These are phyloP conservation scores for Apodemia zela DNA, from an alignment of 2,888 invertebrate species.

Conservation along the genomic window DNA sequence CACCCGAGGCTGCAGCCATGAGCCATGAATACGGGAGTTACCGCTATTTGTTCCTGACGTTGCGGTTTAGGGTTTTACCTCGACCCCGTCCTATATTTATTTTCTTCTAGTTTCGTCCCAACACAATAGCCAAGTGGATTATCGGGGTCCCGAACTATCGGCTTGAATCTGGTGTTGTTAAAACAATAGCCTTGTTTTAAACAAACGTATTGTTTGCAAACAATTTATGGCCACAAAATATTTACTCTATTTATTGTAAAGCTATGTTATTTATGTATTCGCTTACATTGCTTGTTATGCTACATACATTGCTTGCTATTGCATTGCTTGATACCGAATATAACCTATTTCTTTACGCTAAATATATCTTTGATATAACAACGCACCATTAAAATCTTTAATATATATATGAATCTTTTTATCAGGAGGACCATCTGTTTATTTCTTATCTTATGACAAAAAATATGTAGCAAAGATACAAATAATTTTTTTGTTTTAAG, in stretches of 20 bases:
- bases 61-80: constrained; percentile 75
- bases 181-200: constrained; percentile 20
- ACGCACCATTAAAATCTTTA: too few relatives aligned
- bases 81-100: constrained; percentile 68
- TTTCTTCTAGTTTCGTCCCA: constrained; percentile 72
- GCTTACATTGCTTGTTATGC: not conserved
- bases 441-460: too few relatives aligned
- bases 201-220: constrained; percentile 7
- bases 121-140: constrained; percentile 62
- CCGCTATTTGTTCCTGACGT: constrained; percentile 79
- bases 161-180: constrained; percentile 37
- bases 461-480: too few relatives aligned
- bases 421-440: too few relatives aligned
- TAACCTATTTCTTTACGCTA: too few relatives aligned
- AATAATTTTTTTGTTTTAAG: too few relatives aligned
- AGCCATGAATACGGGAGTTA: constrained; percentile 79
- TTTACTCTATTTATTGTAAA: not conserved
- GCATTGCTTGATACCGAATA: too few relatives aligned
- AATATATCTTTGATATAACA: too few relatives aligned
- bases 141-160: constrained; percentile 46
- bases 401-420: too few relatives aligned
- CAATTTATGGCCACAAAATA: not conserved
- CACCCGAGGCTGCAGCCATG: constrained; percentile 73
- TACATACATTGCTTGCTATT: too few relatives aligned
- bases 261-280: not conserved